phyloP scores from a whole-genome alignment of 2,113 vertebrate species.

The Nerophis lumbriciformis region DNA sequence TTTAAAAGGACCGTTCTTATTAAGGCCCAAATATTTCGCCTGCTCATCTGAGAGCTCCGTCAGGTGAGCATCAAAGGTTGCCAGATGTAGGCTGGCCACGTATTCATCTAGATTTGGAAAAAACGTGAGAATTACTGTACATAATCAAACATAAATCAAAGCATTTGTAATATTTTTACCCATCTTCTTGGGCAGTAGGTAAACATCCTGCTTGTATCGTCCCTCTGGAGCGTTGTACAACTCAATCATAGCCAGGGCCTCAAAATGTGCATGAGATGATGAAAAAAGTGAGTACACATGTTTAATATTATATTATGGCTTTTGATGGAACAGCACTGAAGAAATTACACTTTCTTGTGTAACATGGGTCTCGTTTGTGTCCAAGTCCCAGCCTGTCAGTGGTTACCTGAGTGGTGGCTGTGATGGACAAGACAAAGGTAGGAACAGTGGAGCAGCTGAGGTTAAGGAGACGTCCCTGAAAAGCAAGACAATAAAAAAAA shows the following conservation, averaged over 20 bases:
- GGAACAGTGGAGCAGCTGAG: conserved; percentile 97
- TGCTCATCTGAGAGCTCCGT: conserved; percentile 93
- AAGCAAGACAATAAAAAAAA: background rate
- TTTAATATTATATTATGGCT: no score
- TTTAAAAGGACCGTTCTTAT: conserved; percentile 97
- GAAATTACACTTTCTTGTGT: no score
- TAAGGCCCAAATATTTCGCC: conserved; percentile 94
- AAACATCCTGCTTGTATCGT: conserved; percentile 97
- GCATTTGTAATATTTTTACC: conserved; percentile 72
- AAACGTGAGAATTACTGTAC: background rate
- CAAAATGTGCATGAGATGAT: conserved; percentile 18
- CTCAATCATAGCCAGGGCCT: conserved; percentile 95
- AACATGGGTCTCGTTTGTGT: no score
- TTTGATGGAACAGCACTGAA: no score
- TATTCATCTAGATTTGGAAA: conserved; percentile 80
- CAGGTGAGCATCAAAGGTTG: conserved; percentile 93
- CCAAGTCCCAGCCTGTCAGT: no score
- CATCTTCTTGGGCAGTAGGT: conserved; percentile 97
- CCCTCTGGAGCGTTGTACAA: conserved; percentile 95
- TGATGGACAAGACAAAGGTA: conserved; percentile 97
- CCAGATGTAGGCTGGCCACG: conserved; percentile 92
- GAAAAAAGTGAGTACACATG: no score
- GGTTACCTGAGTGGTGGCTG: conserved; percentile 92
- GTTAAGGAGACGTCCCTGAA: conserved; percentile 93
- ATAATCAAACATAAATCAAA: background rate